phyloP scores from a whole-genome alignment of 2,797 vertebrate species.

The Tragopan temminckii region DNA sequence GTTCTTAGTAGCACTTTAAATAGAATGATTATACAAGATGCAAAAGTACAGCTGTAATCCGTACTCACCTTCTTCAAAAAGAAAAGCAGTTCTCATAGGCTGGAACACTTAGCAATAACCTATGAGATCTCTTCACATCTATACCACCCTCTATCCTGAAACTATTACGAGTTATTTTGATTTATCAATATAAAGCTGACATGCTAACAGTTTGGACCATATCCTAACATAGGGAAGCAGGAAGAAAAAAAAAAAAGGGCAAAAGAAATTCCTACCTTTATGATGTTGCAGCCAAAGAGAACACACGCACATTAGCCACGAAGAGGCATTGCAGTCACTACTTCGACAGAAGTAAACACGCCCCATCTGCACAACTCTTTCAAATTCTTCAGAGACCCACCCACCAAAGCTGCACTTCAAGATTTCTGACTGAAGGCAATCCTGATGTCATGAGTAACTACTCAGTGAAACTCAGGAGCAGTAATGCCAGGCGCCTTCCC shows the following conservation, averaged over 20 bases:
- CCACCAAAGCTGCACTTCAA: conserved; percentile 86
- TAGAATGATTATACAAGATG: neutral
- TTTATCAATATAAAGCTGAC: neutral
- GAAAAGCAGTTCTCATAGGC: neutral
- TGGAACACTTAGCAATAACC: neutral
- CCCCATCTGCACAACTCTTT: conserved; percentile 72
- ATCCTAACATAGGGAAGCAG: neutral
- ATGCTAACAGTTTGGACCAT: neutral
- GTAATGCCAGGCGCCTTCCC: conserved; percentile 11
- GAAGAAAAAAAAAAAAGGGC: neutral
- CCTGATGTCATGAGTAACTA: conserved; percentile 59
- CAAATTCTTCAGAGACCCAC: conserved; percentile 88
- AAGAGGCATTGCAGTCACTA: neutral
- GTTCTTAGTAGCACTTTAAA: neutral
- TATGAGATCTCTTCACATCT: neutral
- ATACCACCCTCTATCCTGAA: neutral
- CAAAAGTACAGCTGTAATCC: neutral
- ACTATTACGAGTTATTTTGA: neutral
- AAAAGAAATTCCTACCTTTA: conserved; percentile 72
- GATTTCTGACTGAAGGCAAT: conserved; percentile 80
- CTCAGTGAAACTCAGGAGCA: conserved; percentile 49
- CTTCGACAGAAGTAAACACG: conserved; percentile 63
- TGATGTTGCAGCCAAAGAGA: conserved; percentile 29
- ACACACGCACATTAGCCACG: conserved; percentile 16
- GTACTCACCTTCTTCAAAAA: neutral